phyloP scores from a whole-genome alignment of 2,888 invertebrate species.

The Mystacides longicornis region DNA sequence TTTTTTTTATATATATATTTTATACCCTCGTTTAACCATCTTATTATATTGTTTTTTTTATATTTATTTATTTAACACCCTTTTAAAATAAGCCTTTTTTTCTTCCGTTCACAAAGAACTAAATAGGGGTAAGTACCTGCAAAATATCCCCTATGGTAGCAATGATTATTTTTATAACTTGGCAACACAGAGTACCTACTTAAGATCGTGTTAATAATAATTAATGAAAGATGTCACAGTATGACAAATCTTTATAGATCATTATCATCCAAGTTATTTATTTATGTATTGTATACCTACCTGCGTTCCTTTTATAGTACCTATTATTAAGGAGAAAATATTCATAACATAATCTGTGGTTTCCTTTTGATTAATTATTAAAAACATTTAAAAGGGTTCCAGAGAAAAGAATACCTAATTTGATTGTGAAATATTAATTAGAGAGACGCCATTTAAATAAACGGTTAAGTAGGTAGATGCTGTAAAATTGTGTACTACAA shows the following conservation, averaged over 20 bases:
- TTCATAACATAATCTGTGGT: background rate
- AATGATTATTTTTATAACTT: constrained; percentile 18
- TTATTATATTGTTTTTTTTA: constrained; percentile 10
- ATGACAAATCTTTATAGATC: background rate
- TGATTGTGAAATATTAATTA: too few species aligned
- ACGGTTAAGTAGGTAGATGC: too few species aligned
- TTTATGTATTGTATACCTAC: background rate
- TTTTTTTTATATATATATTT: too few species aligned
- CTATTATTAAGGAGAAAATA: too few species aligned
- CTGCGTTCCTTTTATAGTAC: background rate
- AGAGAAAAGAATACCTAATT: too few species aligned
- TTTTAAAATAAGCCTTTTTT: constrained; percentile 24
- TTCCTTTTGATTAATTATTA: background rate
- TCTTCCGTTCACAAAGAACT: constrained; percentile 11
- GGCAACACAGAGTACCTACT: constrained; percentile 10
- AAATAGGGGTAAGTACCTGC: constrained; percentile 7
- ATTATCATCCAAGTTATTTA: background rate
- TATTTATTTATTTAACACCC: constrained; percentile 16
- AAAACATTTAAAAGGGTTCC: background rate
- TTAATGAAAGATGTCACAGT: background rate
- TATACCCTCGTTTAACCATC: constrained; percentile 3
- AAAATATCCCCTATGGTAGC: constrained; percentile 23
- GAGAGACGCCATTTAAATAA: too few species aligned
- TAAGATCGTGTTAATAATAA: background rate
- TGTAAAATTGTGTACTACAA: too few species aligned